Evolutionary conservation across 2,888 invertebrate species (phyloP), one percentile per base, ranked within the genome.

Genomic region (Emesis castigata): DNA sequence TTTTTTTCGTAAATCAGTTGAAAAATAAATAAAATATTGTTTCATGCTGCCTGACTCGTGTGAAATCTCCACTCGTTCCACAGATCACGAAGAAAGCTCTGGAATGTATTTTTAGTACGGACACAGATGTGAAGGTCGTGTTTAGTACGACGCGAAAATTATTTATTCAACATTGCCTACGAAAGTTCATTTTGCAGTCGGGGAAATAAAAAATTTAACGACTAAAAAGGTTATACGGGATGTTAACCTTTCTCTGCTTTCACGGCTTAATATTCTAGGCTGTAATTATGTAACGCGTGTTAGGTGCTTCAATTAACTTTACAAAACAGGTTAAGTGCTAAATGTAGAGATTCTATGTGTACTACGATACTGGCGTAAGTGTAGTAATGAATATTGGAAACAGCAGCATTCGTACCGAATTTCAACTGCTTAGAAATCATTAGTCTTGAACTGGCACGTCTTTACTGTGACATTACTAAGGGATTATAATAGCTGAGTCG

Each of bases 71-170:
- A 53, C 53, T 18, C 0, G 56, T 20, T 56, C 56, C 20, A n/a
- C 39, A n/a, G 39, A 14, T 56, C 7, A 20, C 9, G 16, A 56
- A 56, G 56, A 56, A 56, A 56, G 20, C 20, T 56, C 16, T 20
- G 20, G 20, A 56, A 56, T 20, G 18, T 56, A 56, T 56, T 56
- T 56, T 56, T 56, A 56, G 56, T 56, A 85, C 90, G 90, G 90
- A 90, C 92, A 88, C 94, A 94, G 93, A 93, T 93, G 91, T 88
- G 91, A 93, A 93, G 93, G 94, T 91, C 92, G 91, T 88, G 90
- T 89, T 90, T 86, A 81, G 90, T 87, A 90, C 91, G 90, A 91
- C 91, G 89, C 89, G 88, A 89, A 91, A 90, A 91, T 93, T 93
- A 93, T 92, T 93, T 94, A 93, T 94, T 93, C 91, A 94, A 90